phyloP scores from a whole-genome alignment of 1,140 invertebrate species.

The Lordiphosa collinella region DNA sequence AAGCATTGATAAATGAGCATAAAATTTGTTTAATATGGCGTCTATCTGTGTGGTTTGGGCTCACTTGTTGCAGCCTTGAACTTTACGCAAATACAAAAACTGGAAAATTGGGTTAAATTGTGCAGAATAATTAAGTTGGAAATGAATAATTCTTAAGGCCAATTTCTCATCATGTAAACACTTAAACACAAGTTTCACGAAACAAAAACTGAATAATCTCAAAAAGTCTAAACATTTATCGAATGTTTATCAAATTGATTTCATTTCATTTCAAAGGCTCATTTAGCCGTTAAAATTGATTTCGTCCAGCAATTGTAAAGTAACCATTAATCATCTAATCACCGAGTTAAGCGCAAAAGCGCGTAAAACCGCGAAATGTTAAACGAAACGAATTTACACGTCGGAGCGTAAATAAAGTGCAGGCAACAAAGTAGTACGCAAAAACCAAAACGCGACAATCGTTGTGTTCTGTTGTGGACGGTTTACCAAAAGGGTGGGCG shows the following conservation, averaged over 20 bases:
- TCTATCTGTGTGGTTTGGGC: slow-evolving; percentile 6
- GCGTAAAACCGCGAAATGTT: slow-evolving; percentile 55
- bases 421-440: slow-evolving; percentile 41
- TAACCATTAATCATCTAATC: slow-evolving; percentile 7
- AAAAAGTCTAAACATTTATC: too few species aligned
- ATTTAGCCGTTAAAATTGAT: too few species aligned
- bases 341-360: slow-evolving; percentile 14
- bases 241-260: too few species aligned
- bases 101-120: too few species aligned
- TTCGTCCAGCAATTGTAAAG: too few species aligned
- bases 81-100: neutral
- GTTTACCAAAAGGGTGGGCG: neutral
- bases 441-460: slow-evolving; percentile 51
- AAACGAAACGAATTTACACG: slow-evolving; percentile 65
- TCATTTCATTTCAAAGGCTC: too few species aligned
- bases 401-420: slow-evolving; percentile 47
- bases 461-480: slow-evolving; percentile 17
- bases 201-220: too few species aligned
- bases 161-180: too few species aligned
- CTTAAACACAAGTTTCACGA: too few species aligned
- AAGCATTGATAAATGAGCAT: slow-evolving; percentile 51
- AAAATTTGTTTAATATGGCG: slow-evolving; percentile 51
- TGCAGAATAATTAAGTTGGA: too few species aligned
- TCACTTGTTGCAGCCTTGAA: slow-evolving; percentile 45
- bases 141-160: too few species aligned